Evolutionary conservation across 2,113 vertebrate species (phyloP).

Genomic region (Poeciliopsis occidentalis): DNA sequence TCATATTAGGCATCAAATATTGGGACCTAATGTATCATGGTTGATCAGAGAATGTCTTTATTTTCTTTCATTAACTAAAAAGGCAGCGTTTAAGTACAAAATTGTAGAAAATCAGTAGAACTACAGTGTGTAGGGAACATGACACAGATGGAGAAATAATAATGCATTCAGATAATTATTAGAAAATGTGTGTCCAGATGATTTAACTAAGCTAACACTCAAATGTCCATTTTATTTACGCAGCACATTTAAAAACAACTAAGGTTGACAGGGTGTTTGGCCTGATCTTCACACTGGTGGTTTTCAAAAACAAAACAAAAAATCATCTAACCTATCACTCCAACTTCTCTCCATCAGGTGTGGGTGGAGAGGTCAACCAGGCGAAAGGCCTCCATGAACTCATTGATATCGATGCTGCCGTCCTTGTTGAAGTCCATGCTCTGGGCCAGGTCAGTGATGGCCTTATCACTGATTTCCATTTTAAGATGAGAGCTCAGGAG

Average conservation of each 20-base stretch:
- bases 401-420: slow-evolving; percentile 93
- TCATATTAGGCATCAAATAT: neutral
- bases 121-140: slow-evolving; percentile 25
- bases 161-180: neutral
- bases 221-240: neutral
- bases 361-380: slow-evolving; percentile 80
- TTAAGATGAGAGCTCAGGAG: slow-evolving; percentile 90
- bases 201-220: neutral
- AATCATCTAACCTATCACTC: neutral
- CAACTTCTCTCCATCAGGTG: slow-evolving; percentile 14
- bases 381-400: slow-evolving; percentile 95
- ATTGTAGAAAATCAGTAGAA: neutral
- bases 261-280: neutral
- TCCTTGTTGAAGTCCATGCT: slow-evolving; percentile 98
- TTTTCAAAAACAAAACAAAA: no score
- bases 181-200: neutral
- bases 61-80: slow-evolving; percentile 7
- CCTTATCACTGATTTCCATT: slow-evolving; percentile 82
- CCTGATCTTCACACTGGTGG: neutral
- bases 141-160: neutral
- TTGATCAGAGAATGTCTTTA: neutral
- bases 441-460: slow-evolving; percentile 84
- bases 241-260: neutral
- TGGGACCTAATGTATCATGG: neutral
- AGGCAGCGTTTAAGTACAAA: neutral